Evolutionary conservation across 2,888 invertebrate species (phyloP).

Genomic region (Elegia similella): DNA sequence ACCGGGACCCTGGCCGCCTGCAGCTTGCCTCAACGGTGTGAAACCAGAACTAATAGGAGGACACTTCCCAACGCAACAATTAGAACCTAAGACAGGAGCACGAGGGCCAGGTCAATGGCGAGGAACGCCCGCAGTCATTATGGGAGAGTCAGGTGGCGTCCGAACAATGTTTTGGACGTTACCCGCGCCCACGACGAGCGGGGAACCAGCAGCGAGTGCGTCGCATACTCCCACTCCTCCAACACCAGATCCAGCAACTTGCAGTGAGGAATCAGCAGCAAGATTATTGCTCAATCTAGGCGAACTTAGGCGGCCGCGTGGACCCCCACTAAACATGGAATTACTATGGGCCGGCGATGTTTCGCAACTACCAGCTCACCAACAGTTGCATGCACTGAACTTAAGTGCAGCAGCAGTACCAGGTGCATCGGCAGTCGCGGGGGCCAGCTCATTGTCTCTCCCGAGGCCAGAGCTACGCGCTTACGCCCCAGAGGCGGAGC

Average conservation of each 20-base stretch:
- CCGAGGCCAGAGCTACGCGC: conserved; percentile 67
- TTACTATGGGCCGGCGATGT: conserved; percentile 94
- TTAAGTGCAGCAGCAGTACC: conserved; percentile 83
- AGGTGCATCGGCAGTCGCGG: conserved; percentile 59
- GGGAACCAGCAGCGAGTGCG: conserved; percentile 72
- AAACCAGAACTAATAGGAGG: conserved; percentile 91
- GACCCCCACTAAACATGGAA: conserved; percentile 93
- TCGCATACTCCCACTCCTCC: conserved; percentile 81
- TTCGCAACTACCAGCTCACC: conserved; percentile 90
- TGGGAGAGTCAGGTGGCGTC: conserved; percentile 96
- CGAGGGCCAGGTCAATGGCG: conserved; percentile 74
- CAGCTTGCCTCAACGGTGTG: conserved; percentile 88
- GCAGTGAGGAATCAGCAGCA: conserved; percentile 84
- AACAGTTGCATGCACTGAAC: conserved; percentile 90
- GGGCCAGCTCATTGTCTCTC: conserved; percentile 61
- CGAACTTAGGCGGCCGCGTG: conserved; percentile 83
- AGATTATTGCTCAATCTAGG: conserved; percentile 89
- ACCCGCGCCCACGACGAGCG: conserved; percentile 79
- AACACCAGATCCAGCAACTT: conserved; percentile 73
- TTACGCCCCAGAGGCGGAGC: conserved; percentile 75
- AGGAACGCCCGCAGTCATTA: conserved; percentile 93
- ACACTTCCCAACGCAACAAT: conserved; percentile 73
- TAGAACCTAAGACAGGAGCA: conserved; percentile 62
- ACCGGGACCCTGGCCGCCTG: conserved; percentile 79
- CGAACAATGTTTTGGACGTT: conserved; percentile 86